Base-by-base conservation (phyloP, 1,140 invertebrate genomes). In the Lethocerus indicus region DNA sequence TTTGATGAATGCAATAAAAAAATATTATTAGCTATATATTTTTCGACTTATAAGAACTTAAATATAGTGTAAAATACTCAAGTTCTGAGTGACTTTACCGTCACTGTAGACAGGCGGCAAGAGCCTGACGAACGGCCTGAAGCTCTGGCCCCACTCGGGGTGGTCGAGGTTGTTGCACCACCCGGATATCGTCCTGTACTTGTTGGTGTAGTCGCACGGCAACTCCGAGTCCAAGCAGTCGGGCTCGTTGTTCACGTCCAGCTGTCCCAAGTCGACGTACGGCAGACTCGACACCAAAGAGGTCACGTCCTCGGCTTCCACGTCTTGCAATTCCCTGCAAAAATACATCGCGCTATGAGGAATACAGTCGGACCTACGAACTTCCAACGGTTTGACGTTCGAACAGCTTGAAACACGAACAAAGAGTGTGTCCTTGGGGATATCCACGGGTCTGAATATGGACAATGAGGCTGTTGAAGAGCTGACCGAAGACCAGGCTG, bases 161-260 rank as follows among this genome's bases (percentile, higher is more conserved):
- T 89, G 84, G 9, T 80, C 70, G 5, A 94, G 63, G 63, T 95
- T 95, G 60, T 95, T 96, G 59, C 91, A 96, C 58, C 87, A 81
- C 2, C 90, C 91, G 1, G 83, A 85, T 23, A 81, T 71, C 0
- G 81, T 81, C 54, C 90, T 73, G 66, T 86, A 95, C 0, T 82
- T 83, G 0, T 72, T 72, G 0, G 75, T 81, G 2, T 84, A 72
- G 60, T 95, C 85, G 58, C 91, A 96, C 6, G 74, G 65, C 12
- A 57, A 28, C 6, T 27, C 51, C 3, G 51, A 39, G 63, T 56
- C 65, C 60, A 16, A 67, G 64, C 47, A 70, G 21, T 54, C 56
- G 9, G 47, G 18, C 21, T 55, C 54, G 7, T 42, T 67, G 57
- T 25, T 47, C 21, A 66, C 32, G 47, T 68, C 63, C 18, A 61